A percentile compares a stretch with the other conserved stretches of the same genome.
Evolutionary conservation across 2,113 vertebrate species (phyloP).

Genomic region (Condylura cristata): DNA sequence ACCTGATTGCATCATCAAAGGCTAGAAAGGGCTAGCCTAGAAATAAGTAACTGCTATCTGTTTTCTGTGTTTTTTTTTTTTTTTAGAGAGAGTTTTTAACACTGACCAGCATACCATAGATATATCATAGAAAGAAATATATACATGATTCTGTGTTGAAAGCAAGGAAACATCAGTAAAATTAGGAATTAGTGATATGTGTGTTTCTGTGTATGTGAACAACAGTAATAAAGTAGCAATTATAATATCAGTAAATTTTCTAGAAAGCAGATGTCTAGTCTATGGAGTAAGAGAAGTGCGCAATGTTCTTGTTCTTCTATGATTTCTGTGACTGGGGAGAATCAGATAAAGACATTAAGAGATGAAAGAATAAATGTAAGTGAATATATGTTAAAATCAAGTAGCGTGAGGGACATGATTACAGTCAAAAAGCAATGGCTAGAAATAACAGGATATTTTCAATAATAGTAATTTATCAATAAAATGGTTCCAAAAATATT

Average conservation of each 20-base stretch:
- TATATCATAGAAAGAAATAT: background rate
- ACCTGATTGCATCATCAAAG: background rate
- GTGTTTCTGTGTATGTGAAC: background rate
- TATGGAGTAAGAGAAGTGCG: background rate
- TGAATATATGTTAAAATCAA: too few species aligned
- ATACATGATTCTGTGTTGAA: background rate
- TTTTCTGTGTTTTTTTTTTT: background rate
- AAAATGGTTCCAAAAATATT: background rate
- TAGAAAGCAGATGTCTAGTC: background rate
- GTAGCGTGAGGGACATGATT: fast-evolving
- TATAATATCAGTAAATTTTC: background rate
- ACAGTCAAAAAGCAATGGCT: background rate
- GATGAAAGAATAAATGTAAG: background rate
- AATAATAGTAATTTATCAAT: background rate
- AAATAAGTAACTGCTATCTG: background rate
- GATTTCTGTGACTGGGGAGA: background rate
- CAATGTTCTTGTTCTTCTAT: background rate
- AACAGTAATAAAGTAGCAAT: background rate
- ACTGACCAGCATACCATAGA: background rate
- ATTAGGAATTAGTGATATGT: background rate
- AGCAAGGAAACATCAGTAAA: background rate
- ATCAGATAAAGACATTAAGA: background rate
- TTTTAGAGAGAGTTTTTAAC: background rate
- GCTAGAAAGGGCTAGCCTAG: background rate
- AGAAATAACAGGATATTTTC: background rate